Evolutionary conservation across 2,113 vertebrate species (phyloP), one percentile per base, ranked within the genome.

Genomic region (Chaetorhynchus papuensis): DNA sequence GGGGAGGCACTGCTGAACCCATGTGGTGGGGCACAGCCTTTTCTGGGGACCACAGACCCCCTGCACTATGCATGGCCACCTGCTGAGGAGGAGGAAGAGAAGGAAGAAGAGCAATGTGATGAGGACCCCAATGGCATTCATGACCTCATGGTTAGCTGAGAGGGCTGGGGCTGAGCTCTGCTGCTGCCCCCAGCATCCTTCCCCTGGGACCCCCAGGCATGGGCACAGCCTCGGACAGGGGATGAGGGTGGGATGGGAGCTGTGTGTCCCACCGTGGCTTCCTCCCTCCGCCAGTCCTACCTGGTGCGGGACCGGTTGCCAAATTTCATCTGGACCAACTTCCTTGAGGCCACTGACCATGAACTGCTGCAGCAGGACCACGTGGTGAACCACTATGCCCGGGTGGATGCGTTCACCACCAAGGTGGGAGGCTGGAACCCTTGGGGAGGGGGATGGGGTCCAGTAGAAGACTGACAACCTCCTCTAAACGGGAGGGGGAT

Each of bases 291-390:
- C 2, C 52, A 99, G 99, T 99, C 99, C 47, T 97, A 97, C 44
- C 94, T 99, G 95, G 98, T 98, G 83, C 97, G 97, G 52, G 97
- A 99, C 24, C 98, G 98, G 97, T 91, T 87, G 11, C 97, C 98
- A 0, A 98, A 98, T 92, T 99, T 99, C 93, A 98, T 98, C 96
- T 99, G 99, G 99, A 98, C 98, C 11, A 98, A 97, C 33, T 96
- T 96, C 42, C 90, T 97, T 15, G 96, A 98, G 1, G 49, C 97
- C 11, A 60, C 98, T 2, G 97, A 99, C 90, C 94, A 64, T 23
- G 94, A 54, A 37, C 89, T 96, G 44, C 97, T 99, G 89, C 95
- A 57, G 83, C 98, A 98, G 56, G 98, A 99, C 64, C 98, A 99
- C 56, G 97, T 99, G 95, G 97, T 98, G 96, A 99, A 99, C 97